phyloP scores from a whole-genome alignment of 2,888 invertebrate genomes.

The Laspeyria flexula region DNA sequence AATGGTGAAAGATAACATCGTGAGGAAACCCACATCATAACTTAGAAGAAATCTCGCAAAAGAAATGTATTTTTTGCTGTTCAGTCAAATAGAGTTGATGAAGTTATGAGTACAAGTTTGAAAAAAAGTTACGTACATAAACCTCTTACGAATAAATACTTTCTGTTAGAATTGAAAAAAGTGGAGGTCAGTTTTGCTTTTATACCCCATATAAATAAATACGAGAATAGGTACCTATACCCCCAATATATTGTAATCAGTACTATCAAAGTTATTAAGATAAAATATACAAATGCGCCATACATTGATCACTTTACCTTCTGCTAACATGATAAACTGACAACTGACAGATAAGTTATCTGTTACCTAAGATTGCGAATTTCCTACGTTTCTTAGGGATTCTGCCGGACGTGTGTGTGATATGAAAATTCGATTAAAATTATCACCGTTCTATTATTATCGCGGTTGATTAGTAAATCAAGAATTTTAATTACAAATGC shows the following conservation, averaged over 20 bases:
- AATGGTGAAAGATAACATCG: no score
- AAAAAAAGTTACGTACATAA: no score
- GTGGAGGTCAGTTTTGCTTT: no score
- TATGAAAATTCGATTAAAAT: neutral
- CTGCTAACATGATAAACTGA: conserved; percentile 1
- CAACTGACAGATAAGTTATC: conserved; percentile 4
- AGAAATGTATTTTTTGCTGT: no score
- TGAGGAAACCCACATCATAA: no score
- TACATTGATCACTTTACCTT: conserved; percentile 11
- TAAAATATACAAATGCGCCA: conserved; percentile 12
- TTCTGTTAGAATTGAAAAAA: no score
- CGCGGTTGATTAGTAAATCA: neutral
- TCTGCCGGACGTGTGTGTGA: neutral
- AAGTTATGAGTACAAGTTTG: no score
- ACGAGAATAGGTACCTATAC: neutral
- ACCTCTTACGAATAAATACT: no score
- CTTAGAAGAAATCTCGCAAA: no score
- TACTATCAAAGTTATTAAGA: conserved; percentile 5
- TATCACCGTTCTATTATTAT: neutral
- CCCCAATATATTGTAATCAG: conserved; percentile 8
- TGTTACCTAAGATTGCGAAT: neutral
- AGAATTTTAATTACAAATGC: no score
- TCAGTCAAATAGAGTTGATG: no score
- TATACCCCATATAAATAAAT: no score
- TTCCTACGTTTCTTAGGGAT: neutral